Evolutionary conservation across 1,140 invertebrate species (phyloP).

Genomic region (Pseudomyrmex concolor): DNA sequence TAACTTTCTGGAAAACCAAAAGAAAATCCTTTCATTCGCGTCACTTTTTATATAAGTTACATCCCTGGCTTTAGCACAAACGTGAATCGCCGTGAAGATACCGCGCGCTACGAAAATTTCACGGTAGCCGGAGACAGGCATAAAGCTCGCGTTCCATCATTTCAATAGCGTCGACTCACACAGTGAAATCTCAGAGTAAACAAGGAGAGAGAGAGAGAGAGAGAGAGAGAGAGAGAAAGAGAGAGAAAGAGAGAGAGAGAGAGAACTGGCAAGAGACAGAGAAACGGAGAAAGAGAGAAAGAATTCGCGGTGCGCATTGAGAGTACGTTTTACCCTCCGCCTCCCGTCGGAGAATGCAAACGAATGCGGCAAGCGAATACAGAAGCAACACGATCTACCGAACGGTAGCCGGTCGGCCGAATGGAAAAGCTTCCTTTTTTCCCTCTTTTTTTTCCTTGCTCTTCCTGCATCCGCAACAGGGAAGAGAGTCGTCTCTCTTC

Average conservation of each 20-base stretch:
- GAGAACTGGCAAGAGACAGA: neutral
- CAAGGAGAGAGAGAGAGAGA: no score
- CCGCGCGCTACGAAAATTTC: constrained; percentile 32
- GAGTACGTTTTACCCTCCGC: constrained; percentile 1
- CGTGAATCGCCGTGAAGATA: constrained; percentile 4
- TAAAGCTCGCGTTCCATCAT: neutral
- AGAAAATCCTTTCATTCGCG: neutral
- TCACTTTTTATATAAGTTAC: neutral
- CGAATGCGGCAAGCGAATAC: constrained; percentile 13
- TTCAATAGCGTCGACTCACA: constrained; percentile 18
- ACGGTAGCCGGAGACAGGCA: constrained; percentile 2
- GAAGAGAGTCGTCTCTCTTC: neutral
- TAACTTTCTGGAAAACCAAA: neutral
- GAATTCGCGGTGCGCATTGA: constrained; percentile 23
- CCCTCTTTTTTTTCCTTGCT: neutral
- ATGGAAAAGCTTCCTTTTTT: constrained; percentile 10
- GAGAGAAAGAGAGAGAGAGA: neutral
- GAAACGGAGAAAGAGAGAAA: constrained; percentile 8
- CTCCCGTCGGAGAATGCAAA: constrained; percentile 32
- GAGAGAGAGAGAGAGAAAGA: no score
- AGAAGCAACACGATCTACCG: constrained; percentile 20
- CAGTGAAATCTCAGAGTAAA: neutral
- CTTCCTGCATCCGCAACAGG: neutral
- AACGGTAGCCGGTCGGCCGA: neutral
- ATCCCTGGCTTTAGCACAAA: neutral